These are phyloP conservation scores for Enteromius radiatus DNA, from an alignment of 2,797 vertebrate species.

Conservation along the genomic window DNA sequence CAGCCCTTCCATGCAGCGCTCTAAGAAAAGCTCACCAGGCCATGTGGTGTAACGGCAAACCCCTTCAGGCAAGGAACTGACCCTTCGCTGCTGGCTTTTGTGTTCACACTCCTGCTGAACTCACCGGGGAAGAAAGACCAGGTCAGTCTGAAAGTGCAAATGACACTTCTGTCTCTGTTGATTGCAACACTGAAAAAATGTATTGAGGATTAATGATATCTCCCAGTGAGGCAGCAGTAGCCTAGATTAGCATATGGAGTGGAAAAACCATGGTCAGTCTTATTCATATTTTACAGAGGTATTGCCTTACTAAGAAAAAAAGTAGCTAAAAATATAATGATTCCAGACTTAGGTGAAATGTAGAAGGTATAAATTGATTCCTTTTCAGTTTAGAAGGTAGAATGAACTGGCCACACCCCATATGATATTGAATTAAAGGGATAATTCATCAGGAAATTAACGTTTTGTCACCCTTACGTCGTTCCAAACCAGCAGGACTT, in stretches of 20 bases:
- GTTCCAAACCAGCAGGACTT: neutral
- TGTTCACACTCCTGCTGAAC: conserved; percentile 62
- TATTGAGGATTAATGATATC: conserved; percentile 34
- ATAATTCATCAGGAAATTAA: neutral
- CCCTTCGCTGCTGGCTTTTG: conserved; percentile 62
- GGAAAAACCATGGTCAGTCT: conserved; percentile 18
- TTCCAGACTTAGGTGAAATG: neutral
- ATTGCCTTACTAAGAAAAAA: conserved; percentile 3
- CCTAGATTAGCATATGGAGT: conserved; percentile 45
- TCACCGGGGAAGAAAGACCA: conserved; percentile 60
- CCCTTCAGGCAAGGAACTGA: conserved; percentile 68
- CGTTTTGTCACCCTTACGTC: neutral
- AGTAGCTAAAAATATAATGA: neutral
- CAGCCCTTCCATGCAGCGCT: conserved; percentile 15
- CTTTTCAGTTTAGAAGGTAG: neutral
- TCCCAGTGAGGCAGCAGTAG: conserved; percentile 28
- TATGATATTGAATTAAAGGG: neutral
- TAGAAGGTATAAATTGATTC: neutral
- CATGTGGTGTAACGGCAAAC: conserved; percentile 62
- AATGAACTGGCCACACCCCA: neutral
- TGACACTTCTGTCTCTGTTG: conserved; percentile 56
- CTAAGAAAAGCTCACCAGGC: conserved; percentile 63
- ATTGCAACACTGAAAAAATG: conserved; percentile 34
- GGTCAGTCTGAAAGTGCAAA: conserved; percentile 56
- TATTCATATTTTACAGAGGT: conserved; percentile 9